Conservation (phyloP, 2,113 vertebrate genomes). For the Acanthochromis polyacanthus region DNA sequence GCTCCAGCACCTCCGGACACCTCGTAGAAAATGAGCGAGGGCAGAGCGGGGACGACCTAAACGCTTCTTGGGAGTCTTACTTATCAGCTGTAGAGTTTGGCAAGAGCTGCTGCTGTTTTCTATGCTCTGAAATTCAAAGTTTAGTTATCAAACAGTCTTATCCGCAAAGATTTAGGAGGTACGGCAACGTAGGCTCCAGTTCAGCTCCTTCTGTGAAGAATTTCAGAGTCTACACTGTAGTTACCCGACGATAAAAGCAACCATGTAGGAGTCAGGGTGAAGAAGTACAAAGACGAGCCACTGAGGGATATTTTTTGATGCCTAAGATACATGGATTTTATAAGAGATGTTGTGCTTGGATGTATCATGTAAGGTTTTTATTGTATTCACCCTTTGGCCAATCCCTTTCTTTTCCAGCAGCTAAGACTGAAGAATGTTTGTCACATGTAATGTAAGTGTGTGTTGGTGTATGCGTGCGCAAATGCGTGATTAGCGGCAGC, state of each 20-base stretch:
- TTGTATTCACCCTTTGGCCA: background rate
- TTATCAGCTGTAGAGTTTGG: conserved; percentile 33
- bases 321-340: background rate
- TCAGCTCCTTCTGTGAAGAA: background rate
- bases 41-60: conserved; percentile 44
- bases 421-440: conserved; percentile 62
- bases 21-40: conserved; percentile 25
- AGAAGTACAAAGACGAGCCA: conserved; percentile 8
- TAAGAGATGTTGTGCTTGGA: background rate
- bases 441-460: conserved; percentile 63
- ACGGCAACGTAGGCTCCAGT: background rate
- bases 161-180: background rate
- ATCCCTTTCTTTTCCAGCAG: conserved; percentile 45
- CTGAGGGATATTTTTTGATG: background rate
- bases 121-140: conserved; percentile 2
- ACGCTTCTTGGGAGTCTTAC: conserved; percentile 28
- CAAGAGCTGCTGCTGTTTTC: conserved; percentile 11
- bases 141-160: background rate
- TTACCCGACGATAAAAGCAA: background rate
- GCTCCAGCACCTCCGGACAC: conserved; percentile 58
- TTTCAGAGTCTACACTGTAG: background rate
- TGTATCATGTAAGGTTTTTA: conserved; percentile 5
- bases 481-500: conserved; percentile 52
- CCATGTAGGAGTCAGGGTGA: background rate
- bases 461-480: conserved; percentile 36